Base-by-base conservation (phyloP, 2,888 invertebrate genomes). In the Tricholauxania praeusta region DNA sequence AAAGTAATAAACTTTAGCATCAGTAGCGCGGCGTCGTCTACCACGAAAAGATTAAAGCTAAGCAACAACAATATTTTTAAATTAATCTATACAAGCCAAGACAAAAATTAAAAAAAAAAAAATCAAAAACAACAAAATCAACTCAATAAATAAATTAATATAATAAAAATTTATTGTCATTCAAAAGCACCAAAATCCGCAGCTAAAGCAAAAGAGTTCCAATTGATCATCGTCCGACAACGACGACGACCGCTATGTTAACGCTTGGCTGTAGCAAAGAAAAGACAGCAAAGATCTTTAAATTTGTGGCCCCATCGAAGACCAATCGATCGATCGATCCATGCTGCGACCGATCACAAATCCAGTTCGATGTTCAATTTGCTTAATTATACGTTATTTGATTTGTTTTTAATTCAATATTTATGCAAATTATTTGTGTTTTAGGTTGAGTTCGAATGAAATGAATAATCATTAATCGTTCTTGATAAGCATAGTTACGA, bases 151-250 rank as follows among this genome's bases (percentile, higher is more conserved):
- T 32, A 70, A 70, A 47, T 63, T 22, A 53, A 22, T 49, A 15
- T 32, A 51, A 47, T 22, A 22, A 55, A 49, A 64, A 63, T 62
- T 70, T 62, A 62, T 69, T 69, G 32, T 70, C 52, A 57, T 67
- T 57, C 57, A 55, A 67, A 57, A 32, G 51, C 51, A n/a, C 8
- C 22, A 76, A 72, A 71, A 74, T 62, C 60, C 62, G 60, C 70
- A 73, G 73, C 73, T 75, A 74, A 66, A 76, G 74, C 55, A 68
- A 39, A 71, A 76, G 67, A 73, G 69, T 74, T 76, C 72, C 74
- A 75, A 74, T 78, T 75, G 76, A 76, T 78, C 75, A 74, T 69
- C 67, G 49, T 39, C 32, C 70, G 57, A 49, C 63, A 32, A 70
- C 52, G 32, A 51, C 19, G 15, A 39, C 19, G 39, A 39, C 39